Base-by-base conservation (phyloP, 1,140 invertebrate genomes). In the Megalopta genalis region DNA sequence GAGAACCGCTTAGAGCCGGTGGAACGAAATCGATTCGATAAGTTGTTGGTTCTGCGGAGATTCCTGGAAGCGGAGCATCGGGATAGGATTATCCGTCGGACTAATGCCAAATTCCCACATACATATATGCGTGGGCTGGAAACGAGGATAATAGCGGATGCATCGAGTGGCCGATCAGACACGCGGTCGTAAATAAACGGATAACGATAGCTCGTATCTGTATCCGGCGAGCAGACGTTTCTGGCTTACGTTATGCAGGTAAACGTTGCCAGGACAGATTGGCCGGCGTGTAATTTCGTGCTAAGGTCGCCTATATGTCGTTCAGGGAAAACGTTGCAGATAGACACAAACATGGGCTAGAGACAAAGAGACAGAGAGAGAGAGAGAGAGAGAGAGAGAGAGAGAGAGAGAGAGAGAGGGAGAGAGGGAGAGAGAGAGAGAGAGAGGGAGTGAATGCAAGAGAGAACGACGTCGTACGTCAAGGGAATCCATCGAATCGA, bases 161-260 rank as follows among this genome's bases (percentile, higher is more conserved):
- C 84, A 80, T 75, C 74, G 84, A 80, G 60, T 73, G 70, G 73
- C 64, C 81, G 87, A 88, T 88, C 76, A 73, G 73, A 83, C 62
- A 39, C 69, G 32, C 46, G 69, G 81, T 82, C 83, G 83, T 89
- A 89, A 89, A 89, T 89, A 89, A 87, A 88, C 78, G 88, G 88
- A 89, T 89, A 89, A 88, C 87, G 88, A 88, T 87, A 84, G 80
- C 73, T 83, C 77, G 77, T 89, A 88, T 87, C 82, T 85, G 77
- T 69, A 76, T 77, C 75, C 57, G n/a, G 64, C 60, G 23, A 68
- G 67, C 78, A 83, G 69, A 85, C 77, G 82, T 72, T 83, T 73
- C 78, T 52, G 73, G 80, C 67, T 66, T 64, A 69, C 70, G 84
- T 85, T 88, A 75, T 73, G 83, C 78, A 73, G 70, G 80, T 78